phyloP scores from a whole-genome alignment of 2,113 vertebrate genomes.

The Ardeotis arabs region DNA sequence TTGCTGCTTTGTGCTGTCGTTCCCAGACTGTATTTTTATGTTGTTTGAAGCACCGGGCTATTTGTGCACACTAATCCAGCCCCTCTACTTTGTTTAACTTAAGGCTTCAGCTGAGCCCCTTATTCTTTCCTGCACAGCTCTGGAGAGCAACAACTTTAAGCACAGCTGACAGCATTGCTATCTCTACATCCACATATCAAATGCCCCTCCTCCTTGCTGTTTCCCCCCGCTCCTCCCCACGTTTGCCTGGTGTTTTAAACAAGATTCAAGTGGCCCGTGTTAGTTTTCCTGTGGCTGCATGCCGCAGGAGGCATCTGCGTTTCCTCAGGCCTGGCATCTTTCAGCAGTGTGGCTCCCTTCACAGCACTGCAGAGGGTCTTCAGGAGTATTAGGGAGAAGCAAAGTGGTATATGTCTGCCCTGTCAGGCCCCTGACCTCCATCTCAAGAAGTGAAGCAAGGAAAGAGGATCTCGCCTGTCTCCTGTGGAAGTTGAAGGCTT shows the following conservation, averaged over 20 bases:
- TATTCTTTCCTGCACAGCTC: not conserved
- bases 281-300: not conserved
- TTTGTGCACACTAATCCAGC: slow-evolving; percentile 19
- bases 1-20: not conserved
- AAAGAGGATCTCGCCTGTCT: not conserved
- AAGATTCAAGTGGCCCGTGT: not conserved
- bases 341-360: not conserved
- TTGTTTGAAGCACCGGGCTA: not conserved
- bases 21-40: not conserved
- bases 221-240: not conserved
- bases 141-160: slow-evolving; percentile 46
- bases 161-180: slow-evolving; percentile 11
- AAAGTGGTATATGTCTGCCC: not conserved
- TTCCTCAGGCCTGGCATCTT: not conserved
- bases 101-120: not conserved
- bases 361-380: not conserved
- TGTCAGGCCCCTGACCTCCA: not conserved
- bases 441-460: not conserved
- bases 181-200: not conserved
- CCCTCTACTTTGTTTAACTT: slow-evolving; percentile 44
- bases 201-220: not conserved
- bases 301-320: not conserved
- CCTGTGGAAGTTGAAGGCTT: not conserved
- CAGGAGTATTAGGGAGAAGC: not conserved
- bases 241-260: not conserved